Conservation (phyloP, 2,113 vertebrate genomes). For the Nerophis lumbriciformis region DNA sequence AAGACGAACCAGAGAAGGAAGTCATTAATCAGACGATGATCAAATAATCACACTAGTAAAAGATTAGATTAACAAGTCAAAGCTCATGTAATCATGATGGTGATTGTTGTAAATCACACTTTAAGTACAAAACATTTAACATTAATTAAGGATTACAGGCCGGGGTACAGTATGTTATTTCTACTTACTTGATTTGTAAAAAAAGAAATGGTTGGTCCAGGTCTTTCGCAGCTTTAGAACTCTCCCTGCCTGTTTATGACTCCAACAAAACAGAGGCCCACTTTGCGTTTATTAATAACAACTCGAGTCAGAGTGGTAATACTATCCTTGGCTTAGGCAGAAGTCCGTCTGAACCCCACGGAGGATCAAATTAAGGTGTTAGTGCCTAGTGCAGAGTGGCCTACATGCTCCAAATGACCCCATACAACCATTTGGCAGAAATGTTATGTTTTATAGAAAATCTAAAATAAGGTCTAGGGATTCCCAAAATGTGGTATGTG, state of each 20-base stretch:
- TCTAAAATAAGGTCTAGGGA: no score
- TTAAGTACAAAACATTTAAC: background rate
- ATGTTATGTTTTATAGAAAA: no score
- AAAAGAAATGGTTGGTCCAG: background rate
- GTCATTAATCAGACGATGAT: constrained; percentile 10
- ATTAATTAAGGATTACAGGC: background rate
- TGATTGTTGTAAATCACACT: background rate
- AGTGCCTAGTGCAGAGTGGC: constrained; percentile 20
- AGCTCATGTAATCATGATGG: background rate
- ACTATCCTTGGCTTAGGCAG: constrained; percentile 37
- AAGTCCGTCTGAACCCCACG: constrained; percentile 30
- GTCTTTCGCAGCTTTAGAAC: constrained; percentile 15
- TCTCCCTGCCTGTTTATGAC: constrained; percentile 31
- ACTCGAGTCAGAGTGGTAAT: constrained; percentile 42
- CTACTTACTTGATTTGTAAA: constrained; percentile 40
- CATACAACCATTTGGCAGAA: background rate
- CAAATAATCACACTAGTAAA: background rate
- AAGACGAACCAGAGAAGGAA: background rate
- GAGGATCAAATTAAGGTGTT: constrained; percentile 36
- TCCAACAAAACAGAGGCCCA: constrained; percentile 52
- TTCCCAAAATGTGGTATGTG: no score
- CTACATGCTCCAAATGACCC: constrained; percentile 36
- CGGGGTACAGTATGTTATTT: background rate
- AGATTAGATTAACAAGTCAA: constrained; percentile 6
- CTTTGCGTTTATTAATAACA: constrained; percentile 70